Base-by-base conservation (phyloP, 37 sponge, comb jelly and placozoan species). In the Chondrilla cf. caribensis region DNA sequence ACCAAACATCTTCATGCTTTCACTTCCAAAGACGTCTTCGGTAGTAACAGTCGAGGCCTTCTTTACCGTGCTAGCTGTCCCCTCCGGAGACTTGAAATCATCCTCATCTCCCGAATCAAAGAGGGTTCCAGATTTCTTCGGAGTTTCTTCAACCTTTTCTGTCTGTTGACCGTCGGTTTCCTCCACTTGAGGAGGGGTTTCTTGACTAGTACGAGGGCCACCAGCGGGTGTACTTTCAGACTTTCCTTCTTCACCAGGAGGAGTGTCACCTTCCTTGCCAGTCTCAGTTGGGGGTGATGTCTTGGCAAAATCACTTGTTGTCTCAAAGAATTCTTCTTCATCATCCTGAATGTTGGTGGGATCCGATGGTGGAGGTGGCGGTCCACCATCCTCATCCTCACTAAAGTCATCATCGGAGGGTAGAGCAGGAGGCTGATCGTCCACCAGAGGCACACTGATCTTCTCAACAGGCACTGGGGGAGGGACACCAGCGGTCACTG, bases 21-120 rank as follows among this genome's bases (percentile, higher is more conserved):
- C 71, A 68, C n/a, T 39, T 1, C 44, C 84, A 86, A 90, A 90
- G 15, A 51, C 82, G 54, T 73, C 85, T 5, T 33, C 21, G 75
- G 24, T 29, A 28, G 41, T 11, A 70, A 19, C 64, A 28, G 64
- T 6, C 4, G 64, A 6, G 15, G 22, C 6, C 29, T 62, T 62
- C 29, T n/a, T 9, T 9, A 7, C 78, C 59, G 51, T 8, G 44
- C 47, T 77, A 6, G 70, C 4, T 24, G 79, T 14, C 24, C 64
- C 26, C 35, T 36, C 59, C n/a, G 78, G 26, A 25, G 83, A 77
- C 71, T 84, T 83, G 65, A 88, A 60, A 35, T 92, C 89, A 2
- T 84, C 91, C 0, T 81, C 91, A 57, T 87, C 85, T 54, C 83
- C 88, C 0, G 80, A 85, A 2, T 65, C 87, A 82, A 91, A 91